Conservation (phyloP, 2,888 invertebrate species). For the Synergus laeviventris region DNA sequence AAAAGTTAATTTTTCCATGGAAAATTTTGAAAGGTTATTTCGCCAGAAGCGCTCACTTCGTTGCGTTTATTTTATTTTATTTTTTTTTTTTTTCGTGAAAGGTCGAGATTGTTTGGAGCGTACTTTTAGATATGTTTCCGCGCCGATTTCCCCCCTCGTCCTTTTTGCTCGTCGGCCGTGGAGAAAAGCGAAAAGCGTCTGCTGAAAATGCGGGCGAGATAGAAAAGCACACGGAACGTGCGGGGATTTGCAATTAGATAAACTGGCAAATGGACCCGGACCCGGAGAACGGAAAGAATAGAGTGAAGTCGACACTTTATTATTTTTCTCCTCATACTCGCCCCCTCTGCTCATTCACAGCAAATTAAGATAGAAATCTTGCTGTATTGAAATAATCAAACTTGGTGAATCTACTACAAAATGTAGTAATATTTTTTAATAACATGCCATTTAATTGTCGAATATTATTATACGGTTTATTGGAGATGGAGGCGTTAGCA, state of each 20-base stretch:
- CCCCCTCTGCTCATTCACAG: background rate
- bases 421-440: too few species aligned
- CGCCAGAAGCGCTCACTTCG: background rate
- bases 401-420: background rate
- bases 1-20: conserved; percentile 8
- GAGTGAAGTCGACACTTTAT: conserved; percentile 29
- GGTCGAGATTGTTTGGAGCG: conserved; percentile 39
- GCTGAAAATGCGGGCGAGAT: conserved; percentile 53
- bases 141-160: conserved; percentile 27
- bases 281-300: conserved; percentile 37
- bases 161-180: conserved; percentile 39
- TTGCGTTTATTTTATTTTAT: conserved; percentile 31
- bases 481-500: too few species aligned
- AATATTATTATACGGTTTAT: too few species aligned
- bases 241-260: conserved; percentile 55
- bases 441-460: too few species aligned
- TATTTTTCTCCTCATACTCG: conserved; percentile 1
- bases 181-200: conserved; percentile 41
- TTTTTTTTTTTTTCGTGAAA: conserved; percentile 21
- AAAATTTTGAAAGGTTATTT: conserved; percentile 26
- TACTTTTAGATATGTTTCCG: conserved; percentile 29
- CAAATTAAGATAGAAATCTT: background rate
- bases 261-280: conserved; percentile 46
- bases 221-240: conserved; percentile 52
- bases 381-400: background rate